A percentile compares a stretch with the other conserved stretches of the same genome.
phyloP scores from a whole-genome alignment of 2,888 invertebrate species.

The Augiades crinisus region DNA sequence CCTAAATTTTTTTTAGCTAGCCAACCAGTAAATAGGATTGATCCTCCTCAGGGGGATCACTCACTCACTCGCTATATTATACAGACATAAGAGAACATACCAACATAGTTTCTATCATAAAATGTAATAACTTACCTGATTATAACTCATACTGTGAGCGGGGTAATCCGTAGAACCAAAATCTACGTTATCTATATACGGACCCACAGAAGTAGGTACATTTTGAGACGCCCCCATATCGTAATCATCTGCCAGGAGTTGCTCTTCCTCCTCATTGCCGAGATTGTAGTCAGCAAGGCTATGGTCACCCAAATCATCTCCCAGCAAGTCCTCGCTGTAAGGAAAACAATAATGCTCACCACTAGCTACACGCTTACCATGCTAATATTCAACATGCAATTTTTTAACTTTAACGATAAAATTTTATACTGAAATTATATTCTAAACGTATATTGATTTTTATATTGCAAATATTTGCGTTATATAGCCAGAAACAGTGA shows the following conservation, averaged over 20 bases:
- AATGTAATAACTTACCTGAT: slow-evolving; percentile 50
- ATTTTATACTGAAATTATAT: not conserved
- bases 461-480: not conserved
- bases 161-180: slow-evolving; percentile 54
- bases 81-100: too few relatives aligned
- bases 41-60: too few relatives aligned
- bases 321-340: slow-evolving; percentile 74
- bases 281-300: slow-evolving; percentile 75
- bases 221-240: slow-evolving; percentile 61
- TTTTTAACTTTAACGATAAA: not conserved
- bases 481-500: slow-evolving; percentile 9
- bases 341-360: slow-evolving; percentile 31
- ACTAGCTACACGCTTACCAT: slow-evolving; percentile 27
- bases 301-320: slow-evolving; percentile 74
- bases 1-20: too few relatives aligned
- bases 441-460: not conserved
- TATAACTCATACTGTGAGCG: slow-evolving; percentile 51
- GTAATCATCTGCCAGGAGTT: slow-evolving; percentile 72
- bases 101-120: too few relatives aligned
- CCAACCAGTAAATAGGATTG: too few relatives aligned
- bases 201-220: slow-evolving; percentile 55
- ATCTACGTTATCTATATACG: slow-evolving; percentile 47
- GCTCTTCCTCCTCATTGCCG: slow-evolving; percentile 76
- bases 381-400: not conserved
- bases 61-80: too few relatives aligned